Evolutionary conservation across 64 coral and sea anemone genomes (phyloP).

Genomic region (Platygyra sinensis): DNA sequence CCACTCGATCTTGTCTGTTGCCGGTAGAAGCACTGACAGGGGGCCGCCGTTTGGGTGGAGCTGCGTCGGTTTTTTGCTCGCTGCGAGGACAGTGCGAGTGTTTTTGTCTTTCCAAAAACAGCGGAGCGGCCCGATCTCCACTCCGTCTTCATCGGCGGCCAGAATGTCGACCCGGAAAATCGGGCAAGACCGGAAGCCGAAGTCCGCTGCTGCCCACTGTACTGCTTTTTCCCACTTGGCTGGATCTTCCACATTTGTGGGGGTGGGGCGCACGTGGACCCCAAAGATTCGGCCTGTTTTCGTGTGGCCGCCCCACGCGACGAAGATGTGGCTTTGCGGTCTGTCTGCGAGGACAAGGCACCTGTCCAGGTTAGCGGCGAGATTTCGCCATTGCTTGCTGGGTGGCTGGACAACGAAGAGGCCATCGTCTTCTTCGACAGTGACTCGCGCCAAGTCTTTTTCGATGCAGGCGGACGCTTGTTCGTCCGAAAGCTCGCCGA

Average conservation of each 20-base stretch:
- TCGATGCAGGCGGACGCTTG: not conserved
- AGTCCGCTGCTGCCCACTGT: not conserved
- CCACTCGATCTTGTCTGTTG: not conserved
- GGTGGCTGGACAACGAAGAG: not conserved
- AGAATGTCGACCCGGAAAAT: slow-evolving; percentile 45
- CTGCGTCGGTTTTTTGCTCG: not conserved
- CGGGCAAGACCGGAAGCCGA: slow-evolving; percentile 9
- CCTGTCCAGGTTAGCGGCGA: not conserved
- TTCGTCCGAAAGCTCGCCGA: not conserved
- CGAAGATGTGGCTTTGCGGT: not conserved
- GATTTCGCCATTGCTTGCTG: not conserved
- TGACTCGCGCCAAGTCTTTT: not conserved
- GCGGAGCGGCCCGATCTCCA: slow-evolving; percentile 11
- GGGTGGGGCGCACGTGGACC: not conserved
- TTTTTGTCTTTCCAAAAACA: not conserved
- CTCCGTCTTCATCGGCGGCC: not conserved
- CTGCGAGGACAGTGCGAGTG: not conserved
- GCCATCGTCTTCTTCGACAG: not conserved
- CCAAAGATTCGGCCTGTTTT: not conserved
- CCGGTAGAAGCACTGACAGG: not conserved
- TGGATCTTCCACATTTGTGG: not conserved
- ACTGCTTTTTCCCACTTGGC: too few species aligned
- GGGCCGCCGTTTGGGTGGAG: not conserved
- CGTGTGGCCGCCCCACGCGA: not conserved
- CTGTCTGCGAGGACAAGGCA: not conserved